Evolutionary conservation across 2,797 vertebrate species (phyloP).

Genomic region (Hypotaenidia philippensis): DNA sequence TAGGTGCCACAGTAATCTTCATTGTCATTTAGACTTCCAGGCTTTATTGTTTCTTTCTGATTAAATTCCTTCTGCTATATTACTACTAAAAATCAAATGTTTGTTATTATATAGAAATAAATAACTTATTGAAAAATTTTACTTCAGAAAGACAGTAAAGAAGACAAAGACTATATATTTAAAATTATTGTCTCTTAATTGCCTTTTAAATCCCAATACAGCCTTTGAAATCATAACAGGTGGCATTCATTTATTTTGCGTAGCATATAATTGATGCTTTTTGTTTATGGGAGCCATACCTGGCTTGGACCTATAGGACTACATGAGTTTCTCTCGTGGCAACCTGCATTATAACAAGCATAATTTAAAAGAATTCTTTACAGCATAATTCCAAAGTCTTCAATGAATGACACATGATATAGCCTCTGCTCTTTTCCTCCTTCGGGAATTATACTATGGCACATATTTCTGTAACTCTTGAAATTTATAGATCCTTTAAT

Average conservation of each 20-base stretch:
- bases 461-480: background rate
- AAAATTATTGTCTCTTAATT: background rate
- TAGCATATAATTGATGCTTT: background rate
- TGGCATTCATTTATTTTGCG: background rate
- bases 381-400: background rate
- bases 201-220: background rate
- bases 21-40: background rate
- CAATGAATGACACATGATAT: background rate
- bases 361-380: background rate
- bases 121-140: background rate
- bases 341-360: background rate
- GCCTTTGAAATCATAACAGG: background rate
- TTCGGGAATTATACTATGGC: background rate
- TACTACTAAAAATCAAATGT: background rate
- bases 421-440: background rate
- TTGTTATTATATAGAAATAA: background rate
- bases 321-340: background rate
- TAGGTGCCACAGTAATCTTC: background rate
- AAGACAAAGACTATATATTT: background rate
- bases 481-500: constrained; percentile 41
- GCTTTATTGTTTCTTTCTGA: background rate
- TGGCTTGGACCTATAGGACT: background rate
- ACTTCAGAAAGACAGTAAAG: background rate
- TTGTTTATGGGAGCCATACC: background rate
- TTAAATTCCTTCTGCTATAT: background rate